These are phyloP conservation scores for Zapus hudsonius DNA, from an alignment of 2,113 vertebrate genomes.

Conservation along the genomic window DNA sequence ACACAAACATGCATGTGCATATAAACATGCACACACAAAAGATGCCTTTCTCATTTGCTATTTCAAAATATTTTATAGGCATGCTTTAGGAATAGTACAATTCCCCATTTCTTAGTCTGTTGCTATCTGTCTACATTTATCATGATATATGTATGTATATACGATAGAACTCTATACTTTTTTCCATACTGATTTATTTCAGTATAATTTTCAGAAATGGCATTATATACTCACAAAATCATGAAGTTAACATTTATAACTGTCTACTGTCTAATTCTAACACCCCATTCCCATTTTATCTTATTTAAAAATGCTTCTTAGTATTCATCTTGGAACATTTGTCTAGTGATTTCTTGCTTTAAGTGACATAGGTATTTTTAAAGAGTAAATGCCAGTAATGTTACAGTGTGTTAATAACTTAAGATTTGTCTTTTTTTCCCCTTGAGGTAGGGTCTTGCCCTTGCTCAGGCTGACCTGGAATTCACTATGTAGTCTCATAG, in stretches of 20 bases:
- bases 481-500: no score
- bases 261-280: neutral
- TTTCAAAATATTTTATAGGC: neutral
- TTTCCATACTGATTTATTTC: neutral
- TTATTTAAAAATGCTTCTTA: neutral
- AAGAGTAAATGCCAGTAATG: neutral
- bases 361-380: neutral
- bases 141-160: no score
- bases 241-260: neutral
- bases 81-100: neutral
- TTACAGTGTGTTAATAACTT: neutral
- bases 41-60: no score
- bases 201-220: neutral
- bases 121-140: neutral
- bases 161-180: no score
- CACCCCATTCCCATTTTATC: neutral
- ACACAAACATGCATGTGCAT: no score
- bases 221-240: neutral
- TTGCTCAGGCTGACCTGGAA: no score
- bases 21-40: no score
- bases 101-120: neutral
- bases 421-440: neutral
- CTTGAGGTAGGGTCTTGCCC: no score
- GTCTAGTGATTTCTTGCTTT: neutral
- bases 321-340: neutral